Evolutionary conservation across 2,797 vertebrate species (phyloP), one percentile per base, ranked within the genome.

Genomic region (Danio albolineatus): DNA sequence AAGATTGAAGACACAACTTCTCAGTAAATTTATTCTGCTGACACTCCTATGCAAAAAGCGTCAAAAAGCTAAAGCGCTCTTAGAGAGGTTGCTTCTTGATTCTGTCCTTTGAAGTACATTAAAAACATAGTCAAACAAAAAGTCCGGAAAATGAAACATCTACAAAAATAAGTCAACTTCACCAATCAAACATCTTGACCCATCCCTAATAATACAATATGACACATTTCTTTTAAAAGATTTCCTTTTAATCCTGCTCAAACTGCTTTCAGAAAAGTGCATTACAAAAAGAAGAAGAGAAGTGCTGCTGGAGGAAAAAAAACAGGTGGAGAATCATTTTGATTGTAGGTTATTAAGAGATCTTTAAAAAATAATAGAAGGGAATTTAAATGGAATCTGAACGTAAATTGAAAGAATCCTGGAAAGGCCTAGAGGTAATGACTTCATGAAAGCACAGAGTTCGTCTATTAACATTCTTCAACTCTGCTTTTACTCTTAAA

Each of bases 401-500:
- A 56, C 38, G 4, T 21, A 6, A 48, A 77, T 78, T 69, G 38
- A 39, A 49, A 10, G 10, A 54, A 70, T 67, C 5, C 21, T 60
- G n/a, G 10, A 66, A 73, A 64, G 17, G 36, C 9, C 44, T 14
- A 6, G 7, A 57, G 61, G 54, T 64, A 80, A 64, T 77, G 19
- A 80, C 60, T 56, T 56, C 44, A 43, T 6, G 10, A 46, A 59
- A 13, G 46, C 14, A 59, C 17, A 39, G 2, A 38, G 19, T 17
- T 41, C 2, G 41, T 16, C 12, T 49, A 56, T 73, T 36, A 76
- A 49, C 76, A 67, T 38, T 76, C 14, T 73, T 75, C 16, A 66
- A 56, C n/a, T 73, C 69, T 44, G 51, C 13, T 64, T 73, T 76
- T 28, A 39, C 51, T 73, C 60, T 13, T 41, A 57, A 64, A 49